phyloP scores from a whole-genome alignment of 2,797 vertebrate species.

The Falco cherrug region DNA sequence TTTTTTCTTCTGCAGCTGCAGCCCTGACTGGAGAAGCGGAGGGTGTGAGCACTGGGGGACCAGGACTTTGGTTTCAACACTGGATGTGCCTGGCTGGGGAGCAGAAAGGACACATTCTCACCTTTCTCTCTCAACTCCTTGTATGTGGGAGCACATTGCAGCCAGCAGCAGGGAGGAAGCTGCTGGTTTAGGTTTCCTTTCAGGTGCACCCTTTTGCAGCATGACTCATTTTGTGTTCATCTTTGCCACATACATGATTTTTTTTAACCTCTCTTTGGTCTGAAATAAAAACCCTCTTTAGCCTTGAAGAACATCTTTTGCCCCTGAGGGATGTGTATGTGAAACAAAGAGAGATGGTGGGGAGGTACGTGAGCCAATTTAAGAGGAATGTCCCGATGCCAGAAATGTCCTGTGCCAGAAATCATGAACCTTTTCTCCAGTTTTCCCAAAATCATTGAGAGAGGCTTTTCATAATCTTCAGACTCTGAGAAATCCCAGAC shows the following conservation, averaged over 20 bases:
- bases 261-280: not conserved
- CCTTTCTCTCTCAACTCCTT: not conserved
- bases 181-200: not conserved
- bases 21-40: not conserved
- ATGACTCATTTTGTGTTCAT: not conserved
- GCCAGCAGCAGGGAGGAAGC: not conserved
- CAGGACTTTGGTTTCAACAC: not conserved
- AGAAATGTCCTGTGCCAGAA: not conserved
- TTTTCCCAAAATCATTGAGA: not conserved
- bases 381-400: not conserved
- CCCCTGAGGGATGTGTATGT: not conserved
- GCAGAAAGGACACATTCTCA: not conserved
- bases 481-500: not conserved
- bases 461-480: not conserved
- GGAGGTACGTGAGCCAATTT: not conserved
- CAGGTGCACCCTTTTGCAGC: not conserved
- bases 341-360: not conserved
- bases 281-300: not conserved
- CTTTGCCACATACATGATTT: accelerated
- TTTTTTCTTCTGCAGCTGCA: not conserved
- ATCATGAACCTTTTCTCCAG: not conserved
- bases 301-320: not conserved
- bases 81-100: not conserved
- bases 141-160: not conserved
- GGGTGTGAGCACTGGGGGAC: not conserved